Percentiles rank a stretch among this genome's conserved stretches.
Evolutionary conservation across 2,888 invertebrate species (phyloP).

Genomic region (Malachius bipustulatus): DNA sequence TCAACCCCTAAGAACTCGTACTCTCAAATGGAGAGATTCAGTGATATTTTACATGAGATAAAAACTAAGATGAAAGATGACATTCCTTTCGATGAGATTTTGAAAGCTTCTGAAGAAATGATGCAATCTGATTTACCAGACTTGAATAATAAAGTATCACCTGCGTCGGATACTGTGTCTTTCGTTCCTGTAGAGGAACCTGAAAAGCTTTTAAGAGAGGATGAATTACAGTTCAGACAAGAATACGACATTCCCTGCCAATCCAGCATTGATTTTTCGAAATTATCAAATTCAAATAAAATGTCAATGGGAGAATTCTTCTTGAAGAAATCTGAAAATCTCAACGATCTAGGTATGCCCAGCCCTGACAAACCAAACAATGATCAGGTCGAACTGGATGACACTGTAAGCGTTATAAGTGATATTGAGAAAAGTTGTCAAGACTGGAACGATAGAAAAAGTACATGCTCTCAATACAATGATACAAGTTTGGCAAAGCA

Average conservation of each 20-base stretch:
- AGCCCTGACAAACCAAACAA: no score
- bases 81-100: conserved; percentile 24
- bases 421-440: no score
- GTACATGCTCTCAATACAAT: no score
- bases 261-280: conserved; percentile 11
- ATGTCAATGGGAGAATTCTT: conserved; percentile 39
- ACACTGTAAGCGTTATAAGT: no score
- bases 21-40: conserved; percentile 1
- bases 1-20: conserved; percentile 25
- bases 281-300: conserved; percentile 12
- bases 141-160: no score
- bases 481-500: no score
- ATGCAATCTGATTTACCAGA: no score
- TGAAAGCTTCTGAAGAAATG: conserved; percentile 22
- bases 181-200: conserved; percentile 33
- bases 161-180: conserved; percentile 18
- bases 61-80: conserved; percentile 22
- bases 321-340: conserved; percentile 33
- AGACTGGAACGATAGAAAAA: no score
- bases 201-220: conserved; percentile 32
- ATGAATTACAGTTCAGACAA: conserved; percentile 37
- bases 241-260: conserved; percentile 25
- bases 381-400: no score
- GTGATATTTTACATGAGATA: conserved; percentile 22
- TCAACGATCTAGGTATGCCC: conserved; percentile 26